Percentiles rank a stretch among this genome's conserved stretches.
phyloP scores from a whole-genome alignment of 2,113 vertebrate genomes.

The Lasiurus borealis region DNA sequence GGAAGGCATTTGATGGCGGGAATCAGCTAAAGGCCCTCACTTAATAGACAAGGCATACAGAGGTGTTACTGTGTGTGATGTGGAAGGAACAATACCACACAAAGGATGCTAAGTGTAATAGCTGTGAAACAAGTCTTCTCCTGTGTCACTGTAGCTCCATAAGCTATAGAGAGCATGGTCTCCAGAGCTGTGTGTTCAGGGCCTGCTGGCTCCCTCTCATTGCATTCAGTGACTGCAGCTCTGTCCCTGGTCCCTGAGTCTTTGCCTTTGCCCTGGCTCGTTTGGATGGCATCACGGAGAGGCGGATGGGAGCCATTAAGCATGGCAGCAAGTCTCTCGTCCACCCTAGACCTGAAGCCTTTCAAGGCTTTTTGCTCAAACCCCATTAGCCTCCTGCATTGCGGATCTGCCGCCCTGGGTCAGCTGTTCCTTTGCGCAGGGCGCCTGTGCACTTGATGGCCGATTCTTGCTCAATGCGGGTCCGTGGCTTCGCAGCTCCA shows the following conservation, averaged over 20 bases:
- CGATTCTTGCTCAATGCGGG: conserved; percentile 64
- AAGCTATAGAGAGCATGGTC: conserved; percentile 64
- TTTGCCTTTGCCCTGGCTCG: conserved; percentile 77
- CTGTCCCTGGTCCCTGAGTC: conserved; percentile 58
- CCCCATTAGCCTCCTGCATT: conserved; percentile 68
- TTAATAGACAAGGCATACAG: conserved; percentile 71
- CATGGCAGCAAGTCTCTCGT: conserved; percentile 64
- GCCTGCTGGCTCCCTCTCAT: conserved; percentile 77
- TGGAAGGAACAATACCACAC: background rate
- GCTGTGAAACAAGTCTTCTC: background rate
- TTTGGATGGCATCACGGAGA: conserved; percentile 77
- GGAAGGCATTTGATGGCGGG: conserved; percentile 31
- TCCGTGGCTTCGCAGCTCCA: conserved; percentile 35
- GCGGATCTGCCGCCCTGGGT: conserved; percentile 77
- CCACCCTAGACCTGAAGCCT: conserved; percentile 47
- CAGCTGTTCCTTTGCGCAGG: conserved; percentile 33
- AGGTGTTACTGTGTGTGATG: conserved; percentile 67
- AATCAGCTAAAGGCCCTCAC: conserved; percentile 56
- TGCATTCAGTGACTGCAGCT: conserved; percentile 59
- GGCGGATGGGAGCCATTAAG: conserved; percentile 72
- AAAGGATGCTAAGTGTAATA: background rate
- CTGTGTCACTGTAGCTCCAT: conserved; percentile 37
- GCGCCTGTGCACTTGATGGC: conserved; percentile 67
- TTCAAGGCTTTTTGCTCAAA: conserved; percentile 53
- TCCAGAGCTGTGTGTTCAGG: conserved; percentile 69